Percentiles rank a stretch among this genome's conserved stretches.
Conservation (phyloP, 1,140 invertebrate genomes). For the Papilio helenus region DNA sequence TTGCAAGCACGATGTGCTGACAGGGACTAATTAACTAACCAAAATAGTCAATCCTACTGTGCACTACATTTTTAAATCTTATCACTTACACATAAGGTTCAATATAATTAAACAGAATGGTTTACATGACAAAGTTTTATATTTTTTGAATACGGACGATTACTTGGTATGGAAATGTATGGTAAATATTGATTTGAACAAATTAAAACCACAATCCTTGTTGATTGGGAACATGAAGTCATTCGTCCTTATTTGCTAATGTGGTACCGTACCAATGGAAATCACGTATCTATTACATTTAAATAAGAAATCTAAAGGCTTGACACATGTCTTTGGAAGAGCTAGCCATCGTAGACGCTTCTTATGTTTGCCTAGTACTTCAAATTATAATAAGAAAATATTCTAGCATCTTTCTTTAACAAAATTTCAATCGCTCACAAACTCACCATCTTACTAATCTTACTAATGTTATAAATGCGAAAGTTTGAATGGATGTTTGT, state of each 20-base stretch:
- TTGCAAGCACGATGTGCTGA: not conserved
- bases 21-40: slow-evolving; percentile 13
- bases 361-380: no score
- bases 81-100: not conserved
- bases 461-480: no score
- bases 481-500: no score
- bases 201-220: not conserved
- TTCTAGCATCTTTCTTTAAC: no score
- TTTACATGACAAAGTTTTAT: not conserved
- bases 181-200: not conserved
- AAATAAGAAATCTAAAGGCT: not conserved
- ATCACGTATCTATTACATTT: not conserved
- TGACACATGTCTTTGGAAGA: no score
- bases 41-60: not conserved
- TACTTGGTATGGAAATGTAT: not conserved
- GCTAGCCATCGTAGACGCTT: no score
- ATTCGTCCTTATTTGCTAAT: not conserved
- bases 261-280: not conserved
- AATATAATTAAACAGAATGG: not conserved
- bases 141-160: not conserved
- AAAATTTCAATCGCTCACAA: no score
- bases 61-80: not conserved
- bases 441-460: no score
- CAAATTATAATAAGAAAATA: no score
- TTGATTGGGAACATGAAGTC: not conserved